Evolutionary conservation across 2,797 vertebrate species (phyloP), one percentile per base, ranked within the genome.

Genomic region (Pachyuromys duprasi): DNA sequence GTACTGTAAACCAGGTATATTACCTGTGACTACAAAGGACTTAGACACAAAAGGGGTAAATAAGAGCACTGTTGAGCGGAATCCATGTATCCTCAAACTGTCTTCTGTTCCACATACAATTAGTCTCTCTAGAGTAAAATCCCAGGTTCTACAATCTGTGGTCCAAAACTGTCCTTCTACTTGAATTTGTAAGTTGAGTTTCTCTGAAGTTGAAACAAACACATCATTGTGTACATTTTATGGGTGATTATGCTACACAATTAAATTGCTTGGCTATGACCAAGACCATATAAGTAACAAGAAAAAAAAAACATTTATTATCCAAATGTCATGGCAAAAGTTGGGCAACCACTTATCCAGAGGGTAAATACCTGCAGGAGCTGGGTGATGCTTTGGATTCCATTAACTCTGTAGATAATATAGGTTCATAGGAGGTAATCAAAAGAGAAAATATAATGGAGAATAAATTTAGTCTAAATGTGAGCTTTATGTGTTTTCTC

Each of bases 291-390:
- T 8, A 28, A 8, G 15, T 3, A 70, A 18, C 7, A 65, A 90
- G 75, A 6, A 90, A 91, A 31, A 91, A 31, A 72, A 88, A 94
- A 45, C 83, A 65, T 62, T 81, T 91, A 31, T 24, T n/a, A 31
- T 24, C 62, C 57, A 12, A 31, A 42, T 42, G 28, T 45, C 4
- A 89, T 78, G 1, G 22, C 49, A n/a, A 67, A 55, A 17, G 14
- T 45, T 88, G 91, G 57, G 13, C n/a, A 63, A n/a, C 69, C 2
- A 8, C 11, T 83, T 22, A 0, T 55, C 45, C 70, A 28, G 2
- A 62, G 26, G 9, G 81, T 22, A 75, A 89, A 22, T 8, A n/a
- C 2, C 9, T 72, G 36, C 1, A 22, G 72, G 12, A 49, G 1
- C 9, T 9, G 0, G 2, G 18, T 9, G 5, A 80, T 6, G 33